Conservation (phyloP, 2,888 invertebrate species). For the Ctena decussata region DNA sequence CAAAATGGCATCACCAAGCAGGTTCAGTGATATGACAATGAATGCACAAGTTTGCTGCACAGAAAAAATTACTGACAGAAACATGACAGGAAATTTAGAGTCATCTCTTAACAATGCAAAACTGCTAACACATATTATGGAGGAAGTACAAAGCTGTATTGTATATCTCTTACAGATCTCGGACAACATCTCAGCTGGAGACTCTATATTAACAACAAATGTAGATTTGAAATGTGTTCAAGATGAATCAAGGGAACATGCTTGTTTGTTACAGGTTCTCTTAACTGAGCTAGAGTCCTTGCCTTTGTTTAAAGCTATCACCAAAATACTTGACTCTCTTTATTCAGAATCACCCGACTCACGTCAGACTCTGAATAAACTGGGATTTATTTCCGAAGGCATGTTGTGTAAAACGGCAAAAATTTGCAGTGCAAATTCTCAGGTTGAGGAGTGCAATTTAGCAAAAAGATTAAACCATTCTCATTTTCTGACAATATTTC, state of each 20-base stretch:
- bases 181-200: neutral
- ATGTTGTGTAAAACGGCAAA: neutral
- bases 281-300: constrained; percentile 62
- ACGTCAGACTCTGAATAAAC: neutral
- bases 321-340: neutral
- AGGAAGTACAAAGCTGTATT: neutral
- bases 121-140: neutral
- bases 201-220: constrained; percentile 60
- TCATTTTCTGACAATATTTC: constrained; percentile 62
- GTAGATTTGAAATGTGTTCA: constrained; percentile 59
- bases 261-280: constrained; percentile 53
- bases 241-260: constrained; percentile 44
- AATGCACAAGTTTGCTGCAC: neutral
- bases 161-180: neutral
- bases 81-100: too few species aligned
- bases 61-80: too few species aligned
- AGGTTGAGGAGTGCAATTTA: neutral
- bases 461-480: constrained; percentile 22
- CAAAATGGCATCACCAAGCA: neutral
- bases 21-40: neutral
- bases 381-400: neutral
- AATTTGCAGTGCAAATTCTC: neutral
- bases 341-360: neutral
- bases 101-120: neutral
- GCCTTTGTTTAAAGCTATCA: constrained; percentile 30